These are phyloP conservation scores for Bimastos eiseni DNA, from an alignment of 2,888 invertebrate species.

Conservation along the genomic window DNA sequence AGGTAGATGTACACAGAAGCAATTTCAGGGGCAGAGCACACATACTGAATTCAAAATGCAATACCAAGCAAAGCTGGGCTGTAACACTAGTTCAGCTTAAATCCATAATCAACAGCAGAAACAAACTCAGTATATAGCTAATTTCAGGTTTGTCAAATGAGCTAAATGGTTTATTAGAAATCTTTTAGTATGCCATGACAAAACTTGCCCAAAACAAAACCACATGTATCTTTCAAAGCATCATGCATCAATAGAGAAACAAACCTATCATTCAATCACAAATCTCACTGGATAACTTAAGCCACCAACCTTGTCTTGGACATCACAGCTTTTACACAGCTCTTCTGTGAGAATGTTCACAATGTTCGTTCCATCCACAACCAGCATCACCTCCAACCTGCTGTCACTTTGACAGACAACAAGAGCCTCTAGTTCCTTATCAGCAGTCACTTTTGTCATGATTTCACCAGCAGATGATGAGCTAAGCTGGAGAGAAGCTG, in stretches of 20 bases:
- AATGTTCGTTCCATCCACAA: background rate
- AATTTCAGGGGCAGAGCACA: no score
- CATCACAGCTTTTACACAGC: background rate
- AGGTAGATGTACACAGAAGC: no score
- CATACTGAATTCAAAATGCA: no score
- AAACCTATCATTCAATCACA: background rate
- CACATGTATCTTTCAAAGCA: background rate
- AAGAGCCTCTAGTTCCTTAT: background rate
- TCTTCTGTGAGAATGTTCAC: background rate
- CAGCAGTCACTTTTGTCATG: background rate
- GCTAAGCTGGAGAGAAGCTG: background rate
- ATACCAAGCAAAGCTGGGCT: no score
- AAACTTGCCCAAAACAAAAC: background rate
- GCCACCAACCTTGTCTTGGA: background rate
- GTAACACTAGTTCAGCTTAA: no score
- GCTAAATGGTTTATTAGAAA: background rate
- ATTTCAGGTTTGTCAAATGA: background rate
- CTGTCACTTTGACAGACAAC: background rate
- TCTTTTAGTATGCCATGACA: background rate
- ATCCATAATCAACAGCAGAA: background rate
- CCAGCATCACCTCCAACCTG: conserved; percentile 6
- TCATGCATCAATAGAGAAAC: background rate
- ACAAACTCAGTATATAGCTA: background rate
- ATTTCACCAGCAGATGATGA: conserved; percentile 4
- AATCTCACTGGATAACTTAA: background rate